phyloP scores from a whole-genome alignment of 1,140 invertebrate genomes.

The Dryas iulia region DNA sequence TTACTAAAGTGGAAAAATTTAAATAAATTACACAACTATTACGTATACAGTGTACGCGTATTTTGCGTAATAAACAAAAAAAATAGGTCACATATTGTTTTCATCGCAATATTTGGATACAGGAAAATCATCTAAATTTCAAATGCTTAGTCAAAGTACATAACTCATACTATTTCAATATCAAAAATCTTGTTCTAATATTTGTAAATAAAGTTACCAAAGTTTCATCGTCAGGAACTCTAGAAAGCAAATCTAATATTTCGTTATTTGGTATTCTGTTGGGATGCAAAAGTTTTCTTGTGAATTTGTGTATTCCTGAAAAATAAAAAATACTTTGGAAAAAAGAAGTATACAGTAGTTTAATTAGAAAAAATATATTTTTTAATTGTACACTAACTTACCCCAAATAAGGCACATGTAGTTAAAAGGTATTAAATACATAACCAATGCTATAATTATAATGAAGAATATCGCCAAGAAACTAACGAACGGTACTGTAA shows the following conservation, averaged over 20 bases:
- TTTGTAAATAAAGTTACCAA: constrained; percentile 82
- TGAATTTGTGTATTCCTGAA: constrained; percentile 92
- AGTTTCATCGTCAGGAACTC: constrained; percentile 96
- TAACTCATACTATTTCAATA: too few species aligned
- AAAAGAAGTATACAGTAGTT: constrained; percentile 5
- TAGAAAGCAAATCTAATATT: constrained; percentile 94
- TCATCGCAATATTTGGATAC: too few species aligned
- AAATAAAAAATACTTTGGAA: not conserved
- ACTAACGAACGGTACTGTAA: constrained; percentile 97
- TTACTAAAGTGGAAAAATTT: too few species aligned
- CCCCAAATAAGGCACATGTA: constrained; percentile 96
- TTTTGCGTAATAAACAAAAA: too few species aligned
- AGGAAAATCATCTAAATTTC: too few species aligned
- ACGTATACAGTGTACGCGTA: too few species aligned
- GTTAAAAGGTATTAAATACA: constrained; percentile 94
- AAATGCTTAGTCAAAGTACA: too few species aligned
- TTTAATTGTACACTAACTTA: constrained; percentile 39
- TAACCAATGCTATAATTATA: constrained; percentile 84
- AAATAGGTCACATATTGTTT: too few species aligned
- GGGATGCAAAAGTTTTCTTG: constrained; percentile 93
- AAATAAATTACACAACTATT: too few species aligned
- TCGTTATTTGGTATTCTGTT: constrained; percentile 98
- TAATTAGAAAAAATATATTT: not conserved
- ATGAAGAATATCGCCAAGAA: constrained; percentile 91
- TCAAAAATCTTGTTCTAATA: not conserved